phyloP scores from a whole-genome alignment of 1,140 invertebrate species.

The Choristoneura fumiferana region DNA sequence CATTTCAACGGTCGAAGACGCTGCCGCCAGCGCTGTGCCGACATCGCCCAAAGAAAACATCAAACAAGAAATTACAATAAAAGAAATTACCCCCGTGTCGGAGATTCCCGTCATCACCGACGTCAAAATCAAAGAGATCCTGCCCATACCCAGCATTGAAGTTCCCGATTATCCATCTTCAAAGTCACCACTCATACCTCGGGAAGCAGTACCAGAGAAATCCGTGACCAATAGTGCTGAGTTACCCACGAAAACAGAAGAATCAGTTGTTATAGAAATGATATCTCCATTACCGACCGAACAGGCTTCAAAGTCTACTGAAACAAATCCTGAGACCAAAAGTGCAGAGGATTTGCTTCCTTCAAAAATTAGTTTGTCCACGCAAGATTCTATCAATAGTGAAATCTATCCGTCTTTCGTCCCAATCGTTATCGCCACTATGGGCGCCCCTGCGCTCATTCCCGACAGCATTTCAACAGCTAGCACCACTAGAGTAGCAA shows the following conservation, averaged over 20 bases:
- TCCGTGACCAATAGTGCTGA: conserved; percentile 28
- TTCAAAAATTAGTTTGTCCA: conserved; percentile 63
- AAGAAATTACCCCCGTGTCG: conserved; percentile 72
- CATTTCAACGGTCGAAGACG: conserved; percentile 28
- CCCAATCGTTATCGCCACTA: conserved; percentile 38
- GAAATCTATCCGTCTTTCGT: conserved; percentile 50
- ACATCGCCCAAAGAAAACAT: conserved; percentile 39
- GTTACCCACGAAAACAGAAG: conserved; percentile 29
- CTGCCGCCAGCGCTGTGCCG: conserved; percentile 31
- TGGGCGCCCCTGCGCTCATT: conserved; percentile 35
- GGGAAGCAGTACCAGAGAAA: conserved; percentile 60
- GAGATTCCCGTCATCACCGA: conserved; percentile 71
- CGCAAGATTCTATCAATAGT: conserved; percentile 51
- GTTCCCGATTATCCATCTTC: conserved; percentile 61
- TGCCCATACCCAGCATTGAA: conserved; percentile 60
- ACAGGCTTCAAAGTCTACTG: conserved; percentile 10
- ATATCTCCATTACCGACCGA: conserved; percentile 27
- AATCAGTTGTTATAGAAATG: conserved; percentile 34
- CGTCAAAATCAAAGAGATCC: conserved; percentile 72
- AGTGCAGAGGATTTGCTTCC: conserved; percentile 37
- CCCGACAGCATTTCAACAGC: conserved; percentile 29
- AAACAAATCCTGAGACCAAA: conserved; percentile 21
- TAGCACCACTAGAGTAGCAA: conserved; percentile 50
- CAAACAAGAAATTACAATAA: conserved; percentile 69
- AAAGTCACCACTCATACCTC: conserved; percentile 66